Percentiles rank a stretch among this genome's conserved stretches.
Conservation (phyloP, 2,888 invertebrate species). For the Drosophila meridiana region DNA sequence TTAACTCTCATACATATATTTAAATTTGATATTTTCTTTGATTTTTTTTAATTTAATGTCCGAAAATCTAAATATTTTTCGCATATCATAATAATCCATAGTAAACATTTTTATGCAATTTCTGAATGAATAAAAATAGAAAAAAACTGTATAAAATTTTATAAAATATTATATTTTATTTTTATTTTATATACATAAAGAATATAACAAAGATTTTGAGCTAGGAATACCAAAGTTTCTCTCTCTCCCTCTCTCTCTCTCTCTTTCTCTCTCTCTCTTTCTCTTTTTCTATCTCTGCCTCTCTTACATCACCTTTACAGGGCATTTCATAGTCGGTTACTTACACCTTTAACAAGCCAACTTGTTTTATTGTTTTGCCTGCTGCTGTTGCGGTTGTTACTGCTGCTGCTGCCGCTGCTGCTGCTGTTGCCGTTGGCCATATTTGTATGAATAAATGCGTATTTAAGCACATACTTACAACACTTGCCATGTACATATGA, state of each 20-base stretch:
- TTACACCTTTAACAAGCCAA: not conserved
- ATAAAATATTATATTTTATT: too few relatives aligned
- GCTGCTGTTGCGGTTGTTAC: conserved; percentile 58
- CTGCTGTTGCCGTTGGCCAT: conserved; percentile 67
- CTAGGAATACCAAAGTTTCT: too few relatives aligned
- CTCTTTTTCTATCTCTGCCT: not conserved
- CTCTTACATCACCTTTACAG: not conserved
- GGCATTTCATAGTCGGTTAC: conserved; percentile 15
- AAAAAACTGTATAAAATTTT: too few relatives aligned
- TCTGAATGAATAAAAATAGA: too few relatives aligned
- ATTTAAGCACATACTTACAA: conserved; percentile 83
- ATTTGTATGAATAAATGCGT: conserved; percentile 83
- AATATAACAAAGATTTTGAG: too few relatives aligned
- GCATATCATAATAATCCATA: too few relatives aligned
- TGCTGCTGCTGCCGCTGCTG: conserved; percentile 34
- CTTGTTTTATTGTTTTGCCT: conserved; percentile 73
- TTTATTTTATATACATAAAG: too few relatives aligned
- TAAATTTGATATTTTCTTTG: too few relatives aligned
- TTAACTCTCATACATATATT: too few relatives aligned
- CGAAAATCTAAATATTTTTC: too few relatives aligned
- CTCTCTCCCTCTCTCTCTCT: not conserved
- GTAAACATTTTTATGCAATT: too few relatives aligned
- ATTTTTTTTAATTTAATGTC: too few relatives aligned
- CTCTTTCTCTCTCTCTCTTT: not conserved
- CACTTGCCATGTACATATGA: conserved; percentile 72